A percentile compares a stretch with the other conserved stretches of the same genome.
Evolutionary conservation across 1,140 invertebrate genomes (phyloP).

Genomic region (Dysdera silvatica): DNA sequence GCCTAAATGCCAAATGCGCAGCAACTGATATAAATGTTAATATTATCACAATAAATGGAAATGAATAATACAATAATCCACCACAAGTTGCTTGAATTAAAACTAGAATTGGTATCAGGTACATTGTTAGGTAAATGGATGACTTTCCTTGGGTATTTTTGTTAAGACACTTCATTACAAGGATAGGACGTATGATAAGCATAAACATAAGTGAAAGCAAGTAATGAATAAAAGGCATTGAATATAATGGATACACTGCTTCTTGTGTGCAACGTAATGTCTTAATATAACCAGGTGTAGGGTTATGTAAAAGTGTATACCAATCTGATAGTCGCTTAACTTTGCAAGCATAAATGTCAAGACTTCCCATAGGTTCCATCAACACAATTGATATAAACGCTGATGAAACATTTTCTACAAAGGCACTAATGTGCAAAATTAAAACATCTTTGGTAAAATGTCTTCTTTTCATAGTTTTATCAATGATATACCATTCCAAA

Average conservation of each 20-base stretch:
- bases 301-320: constrained; percentile 93
- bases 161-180: constrained; percentile 55
- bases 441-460: constrained; percentile 64
- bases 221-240: constrained; percentile 89
- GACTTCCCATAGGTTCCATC: constrained; percentile 64
- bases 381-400: constrained; percentile 61
- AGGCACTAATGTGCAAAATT: constrained; percentile 63
- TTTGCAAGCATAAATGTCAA: constrained; percentile 66
- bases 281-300: constrained; percentile 78
- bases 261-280: constrained; percentile 90
- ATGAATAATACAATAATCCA: constrained; percentile 86
- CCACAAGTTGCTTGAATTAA: constrained; percentile 81
- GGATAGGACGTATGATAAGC: constrained; percentile 63
- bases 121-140: constrained; percentile 84
- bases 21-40: constrained; percentile 87
- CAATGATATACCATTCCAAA: constrained; percentile 86
- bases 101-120: constrained; percentile 84
- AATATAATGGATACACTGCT: constrained; percentile 94
- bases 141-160: constrained; percentile 58
- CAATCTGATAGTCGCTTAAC: constrained; percentile 77
- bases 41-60: constrained; percentile 88
- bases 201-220: constrained; percentile 70
- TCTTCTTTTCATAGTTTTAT: constrained; percentile 64
- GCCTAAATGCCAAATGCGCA: constrained; percentile 78
- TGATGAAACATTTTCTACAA: constrained; percentile 66